Conservation (phyloP, 2,888 invertebrate genomes). For the Folsomia candida region DNA sequence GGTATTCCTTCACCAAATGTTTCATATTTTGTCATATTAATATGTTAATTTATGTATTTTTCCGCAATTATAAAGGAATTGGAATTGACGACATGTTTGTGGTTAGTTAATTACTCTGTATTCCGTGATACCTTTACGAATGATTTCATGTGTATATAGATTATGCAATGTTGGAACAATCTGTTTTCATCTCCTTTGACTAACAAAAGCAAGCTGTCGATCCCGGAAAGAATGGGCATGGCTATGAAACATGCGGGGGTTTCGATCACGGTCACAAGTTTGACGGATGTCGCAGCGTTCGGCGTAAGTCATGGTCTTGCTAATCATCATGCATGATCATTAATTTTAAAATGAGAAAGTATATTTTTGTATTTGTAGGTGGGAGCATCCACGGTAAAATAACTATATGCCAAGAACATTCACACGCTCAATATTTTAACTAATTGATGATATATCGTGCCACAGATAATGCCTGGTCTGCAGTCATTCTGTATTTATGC, state of each 20-base stretch:
- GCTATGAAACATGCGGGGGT: slow-evolving; percentile 77
- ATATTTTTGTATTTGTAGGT: too few relatives aligned
- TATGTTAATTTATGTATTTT: too few relatives aligned
- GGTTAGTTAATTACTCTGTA: too few relatives aligned
- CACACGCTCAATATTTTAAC: slow-evolving; percentile 41
- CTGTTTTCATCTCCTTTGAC: slow-evolving; percentile 40
- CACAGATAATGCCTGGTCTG: slow-evolving; percentile 70
- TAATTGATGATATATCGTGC: not conserved
- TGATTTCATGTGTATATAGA: too few relatives aligned
- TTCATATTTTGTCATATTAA: too few relatives aligned
- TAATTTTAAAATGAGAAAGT: not conserved
- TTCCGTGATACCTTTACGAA: too few relatives aligned
- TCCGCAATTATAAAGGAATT: too few relatives aligned
- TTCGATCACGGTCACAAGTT: slow-evolving; percentile 71
- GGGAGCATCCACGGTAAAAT: slow-evolving; percentile 68
- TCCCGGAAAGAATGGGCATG: slow-evolving; percentile 65
- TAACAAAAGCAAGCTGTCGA: slow-evolving; percentile 51
- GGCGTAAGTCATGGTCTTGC: slow-evolving; percentile 52
- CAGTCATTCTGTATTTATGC: slow-evolving; percentile 80
- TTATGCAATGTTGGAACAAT: slow-evolving; percentile 73
- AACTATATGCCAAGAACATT: not conserved
- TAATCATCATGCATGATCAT: not conserved
- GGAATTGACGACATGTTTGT: slow-evolving; percentile 81
- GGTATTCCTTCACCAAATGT: too few relatives aligned
- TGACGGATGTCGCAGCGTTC: slow-evolving; percentile 78